Percentiles rank a stretch among this genome's conserved stretches.
phyloP scores from a whole-genome alignment of 1,140 invertebrate species.

The Lepeophtheirus salmonis region DNA sequence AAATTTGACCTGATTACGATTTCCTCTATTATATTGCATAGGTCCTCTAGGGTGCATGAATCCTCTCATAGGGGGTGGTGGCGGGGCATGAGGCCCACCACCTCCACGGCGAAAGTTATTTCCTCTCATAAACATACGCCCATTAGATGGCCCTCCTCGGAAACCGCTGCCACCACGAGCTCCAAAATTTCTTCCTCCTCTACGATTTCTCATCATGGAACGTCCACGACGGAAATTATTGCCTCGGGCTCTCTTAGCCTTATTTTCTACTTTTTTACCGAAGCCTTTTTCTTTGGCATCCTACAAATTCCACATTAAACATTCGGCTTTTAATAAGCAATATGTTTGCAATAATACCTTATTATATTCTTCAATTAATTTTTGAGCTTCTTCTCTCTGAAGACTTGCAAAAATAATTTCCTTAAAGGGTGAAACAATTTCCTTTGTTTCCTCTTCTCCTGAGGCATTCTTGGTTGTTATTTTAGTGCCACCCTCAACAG shows the following conservation, averaged over 20 bases:
- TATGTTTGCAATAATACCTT: slow-evolving; percentile 6
- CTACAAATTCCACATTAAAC: slow-evolving; percentile 1
- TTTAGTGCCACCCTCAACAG: not conserved
- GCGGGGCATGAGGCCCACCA: not conserved
- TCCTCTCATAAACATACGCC: not conserved
- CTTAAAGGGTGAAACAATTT: slow-evolving; percentile 2
- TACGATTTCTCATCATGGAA: not conserved
- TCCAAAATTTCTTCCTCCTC: not conserved
- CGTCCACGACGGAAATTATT: not conserved
- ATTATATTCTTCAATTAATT: slow-evolving; percentile 10
- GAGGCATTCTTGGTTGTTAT: not conserved
- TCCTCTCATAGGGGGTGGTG: slow-evolving; percentile 3
- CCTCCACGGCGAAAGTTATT: not conserved
- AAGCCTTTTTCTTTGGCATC: slow-evolving; percentile 18
- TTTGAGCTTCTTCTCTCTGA: slow-evolving; percentile 9
- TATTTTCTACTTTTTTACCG: slow-evolving; percentile 12
- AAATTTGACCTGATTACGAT: not conserved
- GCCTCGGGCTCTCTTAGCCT: slow-evolving; percentile 4
- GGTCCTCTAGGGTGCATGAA: not conserved
- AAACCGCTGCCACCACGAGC: not conserved
- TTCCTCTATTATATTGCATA: not conserved
- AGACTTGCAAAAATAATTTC: slow-evolving; percentile 11
- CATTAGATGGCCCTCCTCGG: not conserved
- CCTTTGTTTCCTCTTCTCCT: not conserved
- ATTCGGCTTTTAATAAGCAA: not conserved